Evolutionary conservation across 2,797 vertebrate species (phyloP), one percentile per base, ranked within the genome.

Genomic region (Melanitta fusca): DNA sequence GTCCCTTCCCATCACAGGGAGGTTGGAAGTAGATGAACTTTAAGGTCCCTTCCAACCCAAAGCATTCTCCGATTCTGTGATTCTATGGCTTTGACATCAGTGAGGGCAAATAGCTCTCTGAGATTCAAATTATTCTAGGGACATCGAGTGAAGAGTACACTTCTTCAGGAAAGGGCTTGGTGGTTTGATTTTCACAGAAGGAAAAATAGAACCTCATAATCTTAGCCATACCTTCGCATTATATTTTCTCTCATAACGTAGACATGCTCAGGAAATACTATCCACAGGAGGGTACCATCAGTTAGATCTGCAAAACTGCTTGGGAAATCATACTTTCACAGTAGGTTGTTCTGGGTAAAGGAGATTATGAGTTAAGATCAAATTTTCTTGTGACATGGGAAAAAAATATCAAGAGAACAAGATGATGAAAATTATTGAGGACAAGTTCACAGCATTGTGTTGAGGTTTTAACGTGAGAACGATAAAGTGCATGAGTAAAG

Each of bases 191-290:
- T 61, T 1, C 4, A 6, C 3, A 66, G 39, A 34, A 65, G 39
- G 47, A 6, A 54, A 81, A 61, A 53, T 39, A n/a, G 45, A 57
- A 4, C 39, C 5, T 71, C 7, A 58, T 60, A 24, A 20, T 49
- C 30, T 61, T 32, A 79, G 24, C 24, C 18, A 11, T 4, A 0
- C 4, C 64, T 80, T 27, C 16, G 34, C 21, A 5, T 2, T 1
- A 4, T 12, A 3, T 10, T 0, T 0, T 61, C 68, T 43, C 36
- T 41, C n/a, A 36, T n/a, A 71, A 43, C 0, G 0, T 2, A 32
- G 53, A 43, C 53, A 36, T 58, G 14, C 36, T 36, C 6, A 28
- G 34, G 53, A 80, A 28, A n/a, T 18, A 28, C 10, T 34, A 16
- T 64, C 54, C 6, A 2, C 36, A 25, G 78, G 47, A 56, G 36